Conservation (phyloP, 92 coral and sea anemone species). For the Umimayanthus chanpuru region DNA sequence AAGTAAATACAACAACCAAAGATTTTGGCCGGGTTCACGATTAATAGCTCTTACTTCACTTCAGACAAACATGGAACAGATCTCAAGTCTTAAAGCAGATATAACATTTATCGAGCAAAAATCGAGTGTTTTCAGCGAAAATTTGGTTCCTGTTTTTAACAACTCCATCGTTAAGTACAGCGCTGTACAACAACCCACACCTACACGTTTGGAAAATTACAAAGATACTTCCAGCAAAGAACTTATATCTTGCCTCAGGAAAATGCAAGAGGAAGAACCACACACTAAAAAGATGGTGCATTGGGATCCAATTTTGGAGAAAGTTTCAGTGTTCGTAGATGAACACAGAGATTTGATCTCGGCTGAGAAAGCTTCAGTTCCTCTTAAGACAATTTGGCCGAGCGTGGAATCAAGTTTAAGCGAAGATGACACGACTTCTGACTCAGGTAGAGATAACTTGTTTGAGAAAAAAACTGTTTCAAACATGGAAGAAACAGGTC, state of each 20-base stretch:
- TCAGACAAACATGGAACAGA: not conserved
- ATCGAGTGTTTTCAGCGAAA: not conserved
- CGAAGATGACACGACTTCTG: not conserved
- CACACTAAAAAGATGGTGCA: slow-evolving; percentile 4
- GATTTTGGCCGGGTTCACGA: not conserved
- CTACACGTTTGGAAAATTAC: not conserved
- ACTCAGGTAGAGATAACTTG: not conserved
- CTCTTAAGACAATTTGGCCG: slow-evolving; percentile 35
- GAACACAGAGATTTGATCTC: slow-evolving; percentile 18
- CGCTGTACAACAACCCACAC: not conserved
- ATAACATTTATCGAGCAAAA: not conserved
- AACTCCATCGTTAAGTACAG: not conserved
- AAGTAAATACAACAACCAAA: not conserved
- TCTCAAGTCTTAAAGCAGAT: not conserved
- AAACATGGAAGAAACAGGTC: not conserved
- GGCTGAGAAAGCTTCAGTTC: not conserved
- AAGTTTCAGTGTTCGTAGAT: not conserved
- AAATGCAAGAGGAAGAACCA: not conserved
- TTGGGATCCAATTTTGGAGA: slow-evolving; percentile 13
- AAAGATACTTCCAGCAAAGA: not conserved
- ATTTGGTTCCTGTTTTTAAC: not conserved
- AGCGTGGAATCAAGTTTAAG: not conserved
- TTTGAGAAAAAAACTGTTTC: not conserved
- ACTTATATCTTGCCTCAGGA: slow-evolving; percentile 7
- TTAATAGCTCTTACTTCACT: not conserved